These are phyloP conservation scores for Thalassoma bifasciatum DNA, from an alignment of 2,113 vertebrate genomes.

Conservation along the genomic window DNA sequence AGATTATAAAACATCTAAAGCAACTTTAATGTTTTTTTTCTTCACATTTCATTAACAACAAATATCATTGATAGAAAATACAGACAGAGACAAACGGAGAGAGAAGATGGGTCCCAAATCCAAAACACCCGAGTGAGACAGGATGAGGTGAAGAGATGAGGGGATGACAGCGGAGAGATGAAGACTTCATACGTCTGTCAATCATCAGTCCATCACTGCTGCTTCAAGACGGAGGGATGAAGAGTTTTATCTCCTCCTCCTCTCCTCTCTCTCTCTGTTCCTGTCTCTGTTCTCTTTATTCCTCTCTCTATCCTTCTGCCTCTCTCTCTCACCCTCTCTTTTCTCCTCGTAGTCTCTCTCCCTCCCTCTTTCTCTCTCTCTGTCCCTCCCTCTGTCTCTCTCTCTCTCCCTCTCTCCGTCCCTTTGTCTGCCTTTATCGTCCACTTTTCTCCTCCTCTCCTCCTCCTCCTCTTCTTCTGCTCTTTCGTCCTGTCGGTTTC, in stretches of 20 bases:
- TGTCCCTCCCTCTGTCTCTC: background rate
- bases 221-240: background rate
- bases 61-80: constrained; percentile 50
- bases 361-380: constrained; percentile 19
- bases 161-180: constrained; percentile 26
- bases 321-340: constrained; percentile 55
- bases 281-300: constrained; percentile 77
- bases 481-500: background rate
- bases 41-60: constrained; percentile 52
- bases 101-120: constrained; percentile 8
- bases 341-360: constrained; percentile 48
- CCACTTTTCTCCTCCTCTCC: constrained; percentile 50
- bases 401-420: constrained; percentile 58
- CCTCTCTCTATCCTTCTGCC: constrained; percentile 56
- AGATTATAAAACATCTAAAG: constrained; percentile 50
- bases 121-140: constrained; percentile 15
- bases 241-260: constrained; percentile 54
- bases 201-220: constrained; percentile 39
- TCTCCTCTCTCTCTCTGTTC: constrained; percentile 60
- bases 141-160: constrained; percentile 12
- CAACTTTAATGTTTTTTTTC: constrained; percentile 56
- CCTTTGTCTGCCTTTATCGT: constrained; percentile 11
- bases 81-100: constrained; percentile 1
- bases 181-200: constrained; percentile 14
- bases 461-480: constrained; percentile 18